These are phyloP conservation scores for Petrocephalus zakoni DNA, from an alignment of 2,113 vertebrate species.

Conservation along the genomic window DNA sequence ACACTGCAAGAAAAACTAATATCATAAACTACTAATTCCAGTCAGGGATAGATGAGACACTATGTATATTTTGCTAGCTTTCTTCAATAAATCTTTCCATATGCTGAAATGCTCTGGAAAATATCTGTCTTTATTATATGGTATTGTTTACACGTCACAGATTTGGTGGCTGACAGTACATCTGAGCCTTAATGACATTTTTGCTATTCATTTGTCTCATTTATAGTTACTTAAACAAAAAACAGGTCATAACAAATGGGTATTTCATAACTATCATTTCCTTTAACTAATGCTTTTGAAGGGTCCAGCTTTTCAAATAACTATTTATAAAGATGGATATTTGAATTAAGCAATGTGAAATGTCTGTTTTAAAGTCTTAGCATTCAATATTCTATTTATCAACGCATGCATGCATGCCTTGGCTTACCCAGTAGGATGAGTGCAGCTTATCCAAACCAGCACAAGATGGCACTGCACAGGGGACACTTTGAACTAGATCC, in stretches of 20 bases:
- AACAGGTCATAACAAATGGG: background rate
- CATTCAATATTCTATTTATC: no score
- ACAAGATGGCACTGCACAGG: no score
- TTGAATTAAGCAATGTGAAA: background rate
- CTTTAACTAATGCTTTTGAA: background rate
- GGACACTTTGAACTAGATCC: no score
- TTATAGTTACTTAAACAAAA: background rate
- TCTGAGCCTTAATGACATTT: background rate
- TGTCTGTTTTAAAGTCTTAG: background rate
- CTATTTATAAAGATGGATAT: background rate
- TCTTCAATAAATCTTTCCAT: background rate
- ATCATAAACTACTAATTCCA: background rate
- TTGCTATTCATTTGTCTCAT: background rate
- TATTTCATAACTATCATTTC: background rate
- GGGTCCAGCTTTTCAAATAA: background rate
- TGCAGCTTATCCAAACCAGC: no score
- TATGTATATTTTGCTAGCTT: background rate
- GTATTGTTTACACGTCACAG: background rate
- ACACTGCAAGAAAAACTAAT: background rate
- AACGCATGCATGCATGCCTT: no score
- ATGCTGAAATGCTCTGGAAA: background rate
- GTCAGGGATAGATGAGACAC: background rate
- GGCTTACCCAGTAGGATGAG: no score
- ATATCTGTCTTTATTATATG: background rate
- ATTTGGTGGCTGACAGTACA: background rate